A percentile compares a stretch with the other conserved stretches of the same genome.
Conservation (phyloP, 2,797 vertebrate genomes). For the Tarsius wallacei region DNA sequence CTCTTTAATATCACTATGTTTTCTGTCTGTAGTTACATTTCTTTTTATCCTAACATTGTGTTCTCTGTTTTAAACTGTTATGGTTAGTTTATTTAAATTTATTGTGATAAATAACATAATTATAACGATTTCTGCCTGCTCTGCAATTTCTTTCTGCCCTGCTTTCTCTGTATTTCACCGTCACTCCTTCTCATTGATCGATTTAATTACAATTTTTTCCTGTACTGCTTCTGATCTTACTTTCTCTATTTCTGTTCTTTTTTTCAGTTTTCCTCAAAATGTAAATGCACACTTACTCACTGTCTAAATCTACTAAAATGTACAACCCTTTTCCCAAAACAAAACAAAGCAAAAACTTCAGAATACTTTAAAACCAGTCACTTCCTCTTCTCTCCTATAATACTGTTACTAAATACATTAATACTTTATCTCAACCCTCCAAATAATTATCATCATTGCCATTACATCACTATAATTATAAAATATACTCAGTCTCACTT, state of each 20-base stretch:
- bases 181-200: not conserved
- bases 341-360: not conserved
- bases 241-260: constrained; percentile 9
- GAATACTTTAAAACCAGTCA: not conserved
- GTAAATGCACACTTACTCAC: not conserved
- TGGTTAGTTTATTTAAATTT: constrained; percentile 23
- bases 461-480: not conserved
- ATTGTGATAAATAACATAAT: constrained; percentile 22
- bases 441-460: constrained; percentile 10
- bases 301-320: constrained; percentile 7
- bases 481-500: not conserved
- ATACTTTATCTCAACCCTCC: not conserved
- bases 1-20: not conserved
- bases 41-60: constrained; percentile 25
- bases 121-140: not conserved
- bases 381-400: not conserved
- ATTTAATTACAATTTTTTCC: constrained; percentile 26
- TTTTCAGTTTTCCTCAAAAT: constrained; percentile 23
- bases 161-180: not conserved
- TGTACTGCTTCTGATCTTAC: not conserved
- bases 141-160: not conserved
- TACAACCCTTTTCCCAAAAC: not conserved
- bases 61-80: constrained; percentile 41
- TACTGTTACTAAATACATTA: constrained; percentile 24
- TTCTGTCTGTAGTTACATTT: not conserved